A percentile compares a stretch with the other conserved stretches of the same genome.
Evolutionary conservation across 2,888 invertebrate genomes (phyloP).

Genomic region (Agonopterix alstromeriana): DNA sequence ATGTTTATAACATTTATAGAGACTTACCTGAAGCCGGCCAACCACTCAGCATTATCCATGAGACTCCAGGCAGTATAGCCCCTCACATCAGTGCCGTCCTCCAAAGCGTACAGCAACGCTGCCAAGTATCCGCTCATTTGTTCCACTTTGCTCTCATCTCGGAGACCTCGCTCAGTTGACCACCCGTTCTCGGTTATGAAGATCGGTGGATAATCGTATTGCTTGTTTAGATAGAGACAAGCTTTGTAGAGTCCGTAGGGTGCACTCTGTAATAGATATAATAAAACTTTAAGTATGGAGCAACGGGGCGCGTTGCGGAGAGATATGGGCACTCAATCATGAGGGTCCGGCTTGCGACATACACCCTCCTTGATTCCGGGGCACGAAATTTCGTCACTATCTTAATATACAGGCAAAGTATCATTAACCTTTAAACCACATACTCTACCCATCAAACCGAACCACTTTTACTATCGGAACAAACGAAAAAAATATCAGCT

Average conservation of each 20-base stretch:
- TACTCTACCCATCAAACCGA: too few species aligned
- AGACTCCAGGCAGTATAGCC: slow-evolving; percentile 81
- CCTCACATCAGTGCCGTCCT: slow-evolving; percentile 61
- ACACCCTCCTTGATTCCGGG: too few species aligned
- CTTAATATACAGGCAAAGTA: too few species aligned
- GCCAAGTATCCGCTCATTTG: slow-evolving; percentile 53
- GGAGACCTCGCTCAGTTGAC: slow-evolving; percentile 54
- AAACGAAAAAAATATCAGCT: too few species aligned
- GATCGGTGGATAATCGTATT: slow-evolving; percentile 43
- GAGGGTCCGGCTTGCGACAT: too few species aligned
- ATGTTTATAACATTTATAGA: too few species aligned
- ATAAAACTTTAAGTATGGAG: neutral
- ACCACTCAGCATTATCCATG: slow-evolving; percentile 83
- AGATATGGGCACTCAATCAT: too few species aligned
- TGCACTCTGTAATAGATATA: slow-evolving; percentile 36
- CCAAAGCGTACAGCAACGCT: slow-evolving; percentile 55
- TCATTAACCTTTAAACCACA: too few species aligned
- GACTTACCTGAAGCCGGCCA: slow-evolving; percentile 69
- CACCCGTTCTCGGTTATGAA: slow-evolving; percentile 79
- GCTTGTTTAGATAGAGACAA: slow-evolving; percentile 40
- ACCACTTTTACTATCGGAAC: too few species aligned
- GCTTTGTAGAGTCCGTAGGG: slow-evolving; percentile 58
- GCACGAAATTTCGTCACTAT: too few species aligned
- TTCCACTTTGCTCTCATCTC: slow-evolving; percentile 57
- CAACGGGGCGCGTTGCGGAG: neutral